Evolutionary conservation across 2,888 invertebrate species (phyloP).

Genomic region (Didymodactylos carnosus): DNA sequence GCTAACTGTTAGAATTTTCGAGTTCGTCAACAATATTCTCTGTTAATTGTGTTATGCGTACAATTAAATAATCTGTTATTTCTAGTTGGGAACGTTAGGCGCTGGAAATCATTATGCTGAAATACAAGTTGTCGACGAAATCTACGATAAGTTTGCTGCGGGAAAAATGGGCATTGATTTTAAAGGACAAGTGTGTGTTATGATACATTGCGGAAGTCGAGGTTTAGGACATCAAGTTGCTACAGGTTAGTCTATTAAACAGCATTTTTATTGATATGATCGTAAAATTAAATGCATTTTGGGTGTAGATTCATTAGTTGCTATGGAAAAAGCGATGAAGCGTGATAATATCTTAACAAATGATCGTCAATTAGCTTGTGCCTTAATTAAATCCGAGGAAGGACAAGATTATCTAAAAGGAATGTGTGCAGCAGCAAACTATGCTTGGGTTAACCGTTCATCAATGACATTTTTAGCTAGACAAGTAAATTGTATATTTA

Average conservation of each 20-base stretch:
- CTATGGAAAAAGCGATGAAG: constrained; percentile 99
- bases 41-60: neutral
- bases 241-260: constrained; percentile 22
- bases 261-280: constrained; percentile 16
- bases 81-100: constrained; percentile 66
- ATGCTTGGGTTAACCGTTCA: constrained; percentile 97
- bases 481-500: no score
- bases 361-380: constrained; percentile 90
- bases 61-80: neutral
- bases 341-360: constrained; percentile 85
- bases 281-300: no score
- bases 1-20: no score
- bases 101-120: constrained; percentile 99
- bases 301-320: constrained; percentile 81
- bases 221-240: constrained; percentile 89
- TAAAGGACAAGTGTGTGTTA: constrained; percentile 68
- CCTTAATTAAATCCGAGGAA: constrained; percentile 57
- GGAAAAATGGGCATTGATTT: constrained; percentile 93
- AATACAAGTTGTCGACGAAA: constrained; percentile 96
- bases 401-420: constrained; percentile 92
- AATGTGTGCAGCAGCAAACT: constrained; percentile 97
- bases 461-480: constrained; percentile 89
- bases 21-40: no score
- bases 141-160: constrained; percentile 85
- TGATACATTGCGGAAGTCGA: constrained; percentile 96